Conservation (phyloP, 2,113 vertebrate genomes). For the Taurulus bubalis region DNA sequence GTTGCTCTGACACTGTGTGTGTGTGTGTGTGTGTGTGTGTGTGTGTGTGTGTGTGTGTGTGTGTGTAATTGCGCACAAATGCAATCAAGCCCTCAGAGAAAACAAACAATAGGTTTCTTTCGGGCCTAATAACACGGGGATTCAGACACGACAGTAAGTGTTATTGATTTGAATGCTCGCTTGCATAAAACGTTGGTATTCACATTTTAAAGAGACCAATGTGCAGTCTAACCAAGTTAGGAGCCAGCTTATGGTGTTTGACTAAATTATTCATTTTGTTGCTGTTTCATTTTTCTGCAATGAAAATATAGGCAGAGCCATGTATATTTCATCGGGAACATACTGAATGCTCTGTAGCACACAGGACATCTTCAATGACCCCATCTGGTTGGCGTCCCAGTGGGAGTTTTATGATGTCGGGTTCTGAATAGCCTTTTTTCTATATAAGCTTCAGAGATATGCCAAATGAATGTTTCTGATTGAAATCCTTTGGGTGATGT, state of each 20-base stretch:
- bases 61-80: not conserved
- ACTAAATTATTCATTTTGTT: slow-evolving; percentile 47
- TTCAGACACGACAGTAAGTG: not conserved
- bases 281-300: slow-evolving; percentile 9
- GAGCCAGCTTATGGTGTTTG: not conserved
- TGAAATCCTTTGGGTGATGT: not conserved
- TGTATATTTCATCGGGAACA: slow-evolving; percentile 34
- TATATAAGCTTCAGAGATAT: not conserved
- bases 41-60: too few species aligned
- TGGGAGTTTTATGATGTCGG: not conserved
- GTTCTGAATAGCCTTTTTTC: not conserved
- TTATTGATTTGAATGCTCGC: not conserved
- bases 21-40: not conserved
- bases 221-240: not conserved
- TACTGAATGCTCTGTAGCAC: not conserved
- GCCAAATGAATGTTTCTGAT: not conserved
- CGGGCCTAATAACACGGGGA: not conserved
- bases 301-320: not conserved
- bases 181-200: not conserved
- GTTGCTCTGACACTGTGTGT: not conserved
- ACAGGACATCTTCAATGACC: slow-evolving; percentile 16
- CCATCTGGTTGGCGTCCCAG: not conserved
- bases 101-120: not conserved
- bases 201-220: not conserved
- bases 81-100: not conserved